Evolutionary conservation across 2,113 vertebrate genomes (phyloP), one percentile per base, ranked within the genome.

Genomic region (Catharus fuscescens): DNA sequence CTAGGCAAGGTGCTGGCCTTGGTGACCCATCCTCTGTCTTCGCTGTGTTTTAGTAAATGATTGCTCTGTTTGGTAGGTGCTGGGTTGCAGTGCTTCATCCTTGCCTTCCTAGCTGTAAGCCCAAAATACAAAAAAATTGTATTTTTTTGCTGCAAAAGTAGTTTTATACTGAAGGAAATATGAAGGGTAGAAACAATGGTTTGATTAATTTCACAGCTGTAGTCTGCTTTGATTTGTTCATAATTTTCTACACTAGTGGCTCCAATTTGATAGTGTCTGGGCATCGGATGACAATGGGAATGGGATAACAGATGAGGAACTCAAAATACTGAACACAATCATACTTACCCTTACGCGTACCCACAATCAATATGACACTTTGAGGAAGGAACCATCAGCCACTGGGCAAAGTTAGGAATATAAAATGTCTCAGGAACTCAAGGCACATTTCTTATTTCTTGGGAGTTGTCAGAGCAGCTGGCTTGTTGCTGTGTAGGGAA

Each of bases 161-260:
- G 44, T 88, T 92, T 96, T 54, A 80, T 94, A 80, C 53, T 76
- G 74, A 94, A 89, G 86, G 86, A 94, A 97, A 93, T 50, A 31
- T 50, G 82, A 83, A 86, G 84, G 4, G 42, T 88, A 61, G 95
- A 71, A 91, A 69, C 31, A 36, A 74, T n/a, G 60, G 80, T 86
- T 97, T 97, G 96, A 98, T 97, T 97, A 95, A 95, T 95, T 96
- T 98, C 97, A 97, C 97, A 98, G 97, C 96, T 96, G 89, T 95
- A 90, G 95, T 93, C 97, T 95, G 91, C 94, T 98, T 94, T 97
- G 95, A 98, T 98, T 98, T 98, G 96, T 96, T 97, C 21, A 15
- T 97, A 96, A 97, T 98, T 98, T 98, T 97, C 96, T 98, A 97
- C 83, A 85, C 97, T 98, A 89, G 92, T 98, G 97, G 95, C 97